Evolutionary conservation across 2,797 vertebrate species (phyloP).

Genomic region (Pempheris klunzingeri): DNA sequence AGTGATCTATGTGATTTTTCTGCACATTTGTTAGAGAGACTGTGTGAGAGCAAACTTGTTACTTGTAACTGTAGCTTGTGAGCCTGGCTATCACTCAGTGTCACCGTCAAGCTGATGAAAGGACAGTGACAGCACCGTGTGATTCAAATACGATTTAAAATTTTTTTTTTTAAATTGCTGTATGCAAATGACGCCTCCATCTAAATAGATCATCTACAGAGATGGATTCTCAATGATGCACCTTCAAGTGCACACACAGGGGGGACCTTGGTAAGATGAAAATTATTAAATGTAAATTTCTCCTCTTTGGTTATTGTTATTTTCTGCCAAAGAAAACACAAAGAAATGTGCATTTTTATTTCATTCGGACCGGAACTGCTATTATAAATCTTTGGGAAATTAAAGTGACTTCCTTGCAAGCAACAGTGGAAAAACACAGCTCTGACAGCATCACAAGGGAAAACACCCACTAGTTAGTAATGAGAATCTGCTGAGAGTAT

Average conservation of each 20-base stretch:
- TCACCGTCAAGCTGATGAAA: conserved; percentile 7
- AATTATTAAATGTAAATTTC: conserved; percentile 1
- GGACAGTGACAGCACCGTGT: not conserved
- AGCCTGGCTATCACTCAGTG: no score
- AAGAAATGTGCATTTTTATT: conserved; percentile 16
- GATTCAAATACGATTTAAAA: conserved; percentile 15
- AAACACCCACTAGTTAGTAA: conserved; percentile 52
- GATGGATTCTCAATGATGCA: conserved; percentile 6
- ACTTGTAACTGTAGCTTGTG: not conserved
- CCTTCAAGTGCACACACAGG: not conserved
- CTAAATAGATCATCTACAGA: no score
- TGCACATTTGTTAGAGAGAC: not conserved
- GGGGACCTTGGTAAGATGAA: not conserved
- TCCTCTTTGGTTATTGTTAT: conserved; percentile 12
- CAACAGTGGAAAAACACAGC: conserved; percentile 8
- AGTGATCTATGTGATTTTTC: not conserved
- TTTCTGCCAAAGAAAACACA: conserved; percentile 14
- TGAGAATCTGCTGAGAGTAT: conserved; percentile 28
- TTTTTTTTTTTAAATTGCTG: conserved; percentile 29
- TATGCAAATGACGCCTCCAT: conserved; percentile 26
- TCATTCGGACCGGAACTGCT: not conserved
- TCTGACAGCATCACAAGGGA: conserved; percentile 29
- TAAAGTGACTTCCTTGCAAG: conserved; percentile 11
- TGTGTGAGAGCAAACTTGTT: conserved; percentile 13
- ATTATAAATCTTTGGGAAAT: conserved; percentile 17